These are phyloP conservation scores for Glossosoma conforme DNA, from an alignment of 1,140 invertebrate species.

Conservation along the genomic window DNA sequence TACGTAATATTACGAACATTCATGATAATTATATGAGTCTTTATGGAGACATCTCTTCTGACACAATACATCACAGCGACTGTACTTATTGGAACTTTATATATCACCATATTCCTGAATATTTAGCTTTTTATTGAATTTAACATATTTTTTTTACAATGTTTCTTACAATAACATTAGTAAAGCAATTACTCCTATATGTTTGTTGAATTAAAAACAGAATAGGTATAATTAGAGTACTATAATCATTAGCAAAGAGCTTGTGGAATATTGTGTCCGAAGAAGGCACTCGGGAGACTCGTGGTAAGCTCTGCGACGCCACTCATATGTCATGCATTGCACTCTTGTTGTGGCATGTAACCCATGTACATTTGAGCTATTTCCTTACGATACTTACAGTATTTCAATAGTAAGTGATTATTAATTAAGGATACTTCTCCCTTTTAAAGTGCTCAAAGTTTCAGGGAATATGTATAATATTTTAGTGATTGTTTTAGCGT, in stretches of 20 bases:
- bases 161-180: too few species aligned
- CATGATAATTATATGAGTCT: conserved; percentile 23
- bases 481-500: conserved; percentile 28
- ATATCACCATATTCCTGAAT: too few species aligned
- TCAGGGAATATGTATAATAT: conserved; percentile 29
- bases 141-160: too few species aligned
- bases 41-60: conserved; percentile 16
- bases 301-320: conserved; percentile 30
- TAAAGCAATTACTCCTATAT: too few species aligned
- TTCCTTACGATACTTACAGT: conserved; percentile 29
- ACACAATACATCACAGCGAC: conserved; percentile 20
- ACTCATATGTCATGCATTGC: conserved; percentile 32
- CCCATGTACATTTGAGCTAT: conserved; percentile 23
- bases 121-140: too few species aligned
- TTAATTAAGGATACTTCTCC: conserved; percentile 31
- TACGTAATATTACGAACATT: conserved; percentile 20
- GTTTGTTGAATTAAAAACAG: too few species aligned
- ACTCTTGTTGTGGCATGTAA: conserved; percentile 14
- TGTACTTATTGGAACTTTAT: too few species aligned
- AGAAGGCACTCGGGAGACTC: conserved; percentile 22
- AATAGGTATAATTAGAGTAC: too few species aligned
- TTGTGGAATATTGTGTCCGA: too few species aligned
- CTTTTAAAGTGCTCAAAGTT: conserved; percentile 31
- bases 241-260: too few species aligned
- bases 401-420: conserved; percentile 31